Conservation (phyloP, 2,888 invertebrate species). For the Standfussiana lucernea region DNA sequence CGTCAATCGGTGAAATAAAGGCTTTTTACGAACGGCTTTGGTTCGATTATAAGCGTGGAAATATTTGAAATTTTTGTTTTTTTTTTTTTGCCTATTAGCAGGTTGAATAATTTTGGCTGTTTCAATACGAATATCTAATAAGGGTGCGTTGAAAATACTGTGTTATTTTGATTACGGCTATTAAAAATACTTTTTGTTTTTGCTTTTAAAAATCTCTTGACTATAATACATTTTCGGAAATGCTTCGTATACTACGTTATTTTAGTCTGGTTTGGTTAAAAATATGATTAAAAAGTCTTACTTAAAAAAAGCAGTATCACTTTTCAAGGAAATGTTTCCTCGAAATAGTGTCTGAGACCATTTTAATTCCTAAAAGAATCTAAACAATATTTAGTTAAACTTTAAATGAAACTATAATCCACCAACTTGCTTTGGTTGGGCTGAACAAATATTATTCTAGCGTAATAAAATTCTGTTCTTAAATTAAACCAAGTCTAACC, state of each 20-base stretch:
- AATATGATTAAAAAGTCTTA: no score
- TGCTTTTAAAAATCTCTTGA: no score
- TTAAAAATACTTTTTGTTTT: not conserved
- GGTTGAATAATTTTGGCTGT: not conserved
- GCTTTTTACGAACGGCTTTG: not conserved
- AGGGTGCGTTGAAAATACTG: not conserved
- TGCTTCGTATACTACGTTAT: not conserved
- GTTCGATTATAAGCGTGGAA: slow-evolving; percentile 25
- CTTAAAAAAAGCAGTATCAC: not conserved
- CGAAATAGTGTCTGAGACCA: not conserved
- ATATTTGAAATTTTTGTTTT: not conserved
- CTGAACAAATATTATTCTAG: not conserved
- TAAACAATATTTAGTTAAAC: slow-evolving; percentile 9
- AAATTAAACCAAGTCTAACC: not conserved
- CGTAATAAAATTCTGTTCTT: not conserved
- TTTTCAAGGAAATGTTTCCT: not conserved
- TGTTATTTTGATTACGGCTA: not conserved
- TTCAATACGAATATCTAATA: not conserved
- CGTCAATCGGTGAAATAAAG: slow-evolving; percentile 42
- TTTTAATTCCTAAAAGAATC: not conserved
- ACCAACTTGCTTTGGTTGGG: not conserved
- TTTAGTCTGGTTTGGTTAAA: not conserved
- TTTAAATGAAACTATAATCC: not conserved
- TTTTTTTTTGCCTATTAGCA: not conserved
- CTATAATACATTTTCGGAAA: not conserved